A percentile compares a stretch with the other conserved stretches of the same genome.
phyloP scores from a whole-genome alignment of 2,113 vertebrate species.

The Ranitomeya variabilis region DNA sequence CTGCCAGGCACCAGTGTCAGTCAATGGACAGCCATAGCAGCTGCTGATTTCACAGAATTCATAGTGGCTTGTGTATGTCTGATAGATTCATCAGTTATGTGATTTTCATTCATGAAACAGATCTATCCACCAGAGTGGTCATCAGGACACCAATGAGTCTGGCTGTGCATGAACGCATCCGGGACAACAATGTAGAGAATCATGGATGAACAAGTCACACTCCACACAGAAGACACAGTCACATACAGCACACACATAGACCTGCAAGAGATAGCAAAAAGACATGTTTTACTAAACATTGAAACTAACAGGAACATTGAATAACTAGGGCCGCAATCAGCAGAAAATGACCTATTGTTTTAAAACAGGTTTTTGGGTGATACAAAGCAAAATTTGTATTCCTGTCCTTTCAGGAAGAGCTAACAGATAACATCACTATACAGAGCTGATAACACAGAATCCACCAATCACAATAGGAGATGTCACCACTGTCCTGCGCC shows the following conservation, averaged over 20 bases:
- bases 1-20: neutral
- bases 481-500: no score
- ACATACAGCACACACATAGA: conserved; percentile 83
- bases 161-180: conserved; percentile 82
- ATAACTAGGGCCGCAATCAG: neutral
- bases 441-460: no score
- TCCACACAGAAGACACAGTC: conserved; percentile 86
- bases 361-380: no score
- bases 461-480: no score
- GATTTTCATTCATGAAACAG: neutral
- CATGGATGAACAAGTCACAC: conserved; percentile 93
- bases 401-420: no score
- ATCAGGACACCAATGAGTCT: conserved; percentile 64
- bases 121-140: neutral
- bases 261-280: conserved; percentile 68
- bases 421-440: no score
- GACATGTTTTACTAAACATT: conserved; percentile 38
- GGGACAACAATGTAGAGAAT: conserved; percentile 93
- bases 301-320: neutral
- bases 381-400: no score
- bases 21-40: neutral
- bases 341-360: no score
- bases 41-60: neutral
- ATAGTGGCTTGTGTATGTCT: neutral
- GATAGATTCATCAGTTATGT: neutral